phyloP scores from a whole-genome alignment of 2,797 vertebrate genomes.

The Hypotaenidia okinawae region DNA sequence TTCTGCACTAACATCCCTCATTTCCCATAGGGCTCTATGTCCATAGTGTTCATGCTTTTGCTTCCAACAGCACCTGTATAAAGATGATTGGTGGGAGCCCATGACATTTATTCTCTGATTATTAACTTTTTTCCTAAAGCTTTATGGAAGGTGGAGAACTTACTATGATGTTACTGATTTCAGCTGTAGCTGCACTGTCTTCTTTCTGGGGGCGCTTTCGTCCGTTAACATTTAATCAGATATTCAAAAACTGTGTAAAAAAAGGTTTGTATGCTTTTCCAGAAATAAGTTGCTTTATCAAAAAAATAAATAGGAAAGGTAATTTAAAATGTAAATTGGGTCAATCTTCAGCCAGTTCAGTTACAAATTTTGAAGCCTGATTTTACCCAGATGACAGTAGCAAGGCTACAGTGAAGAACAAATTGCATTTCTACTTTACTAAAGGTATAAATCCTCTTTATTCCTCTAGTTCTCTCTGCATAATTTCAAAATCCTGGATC shows the following conservation, averaged over 20 bases:
- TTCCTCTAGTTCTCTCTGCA: background rate
- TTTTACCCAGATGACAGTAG: background rate
- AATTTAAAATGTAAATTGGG: background rate
- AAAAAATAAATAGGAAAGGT: background rate
- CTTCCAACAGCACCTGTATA: background rate
- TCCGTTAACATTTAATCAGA: background rate
- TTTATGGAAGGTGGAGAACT: background rate
- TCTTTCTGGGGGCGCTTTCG: background rate
- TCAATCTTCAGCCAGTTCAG: background rate
- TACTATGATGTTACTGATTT: background rate
- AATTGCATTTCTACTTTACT: background rate
- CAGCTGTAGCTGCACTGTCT: background rate
- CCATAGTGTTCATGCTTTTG: background rate
- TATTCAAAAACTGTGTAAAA: background rate
- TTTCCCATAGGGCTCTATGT: background rate
- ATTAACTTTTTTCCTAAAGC: background rate
- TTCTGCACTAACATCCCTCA: background rate
- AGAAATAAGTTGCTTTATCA: background rate
- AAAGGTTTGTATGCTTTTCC: background rate
- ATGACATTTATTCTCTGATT: background rate
- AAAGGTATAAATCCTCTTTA: background rate
- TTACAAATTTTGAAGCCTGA: background rate
- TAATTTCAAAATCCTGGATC: background rate
- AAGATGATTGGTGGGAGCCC: background rate
- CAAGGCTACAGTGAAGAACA: background rate